Base-by-base conservation (phyloP, 2,797 vertebrate species). In the Botia kubotai region DNA sequence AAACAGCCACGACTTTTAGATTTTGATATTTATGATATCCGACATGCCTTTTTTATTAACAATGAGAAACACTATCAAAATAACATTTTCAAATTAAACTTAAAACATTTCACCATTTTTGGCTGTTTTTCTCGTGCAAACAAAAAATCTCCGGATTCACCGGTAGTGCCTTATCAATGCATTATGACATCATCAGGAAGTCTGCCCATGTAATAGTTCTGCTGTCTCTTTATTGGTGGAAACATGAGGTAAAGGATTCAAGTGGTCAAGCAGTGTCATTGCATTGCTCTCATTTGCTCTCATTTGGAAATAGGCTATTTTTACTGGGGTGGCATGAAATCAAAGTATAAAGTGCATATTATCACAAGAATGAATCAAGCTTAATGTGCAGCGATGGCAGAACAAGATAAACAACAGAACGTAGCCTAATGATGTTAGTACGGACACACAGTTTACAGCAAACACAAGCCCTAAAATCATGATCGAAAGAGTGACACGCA, bases 401-500 rank as follows among this genome's bases (percentile, higher is more conserved):
- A 82, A 74, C 60, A 88, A 89, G 80, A 83, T 87, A 72, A 86
- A 89, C 87, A 86, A 89, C 79, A 85, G 86, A 70, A 86, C 81
- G 82, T 58, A 79, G 81, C 33, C 79, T 79, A 81, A 86, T 74
- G 87, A 87, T 85, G 91, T 92, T 91, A 93, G 91, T 92, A 89
- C 87, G 90, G 89, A 85, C 82, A 86, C 83, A 88, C 88, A 90
- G 69, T 89, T 80, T 88, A 91, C 80, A 89, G 87, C 87, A 89
- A 90, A 92, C 89, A 91, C 81, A 83, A 89, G 89, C 83, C 83
- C 72, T 81, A 81, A 77, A 85, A 81, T 87, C 86, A 88, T 88
- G 90, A 88, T 89, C 83, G 87, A 89, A 91, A 91, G 90, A 91
- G 90, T 91, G 91, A 92, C 90, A 92, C 93, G 90, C 91, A 93